Conservation (phyloP, 2,113 vertebrate species). For the Apistogramma diplotaenia region DNA sequence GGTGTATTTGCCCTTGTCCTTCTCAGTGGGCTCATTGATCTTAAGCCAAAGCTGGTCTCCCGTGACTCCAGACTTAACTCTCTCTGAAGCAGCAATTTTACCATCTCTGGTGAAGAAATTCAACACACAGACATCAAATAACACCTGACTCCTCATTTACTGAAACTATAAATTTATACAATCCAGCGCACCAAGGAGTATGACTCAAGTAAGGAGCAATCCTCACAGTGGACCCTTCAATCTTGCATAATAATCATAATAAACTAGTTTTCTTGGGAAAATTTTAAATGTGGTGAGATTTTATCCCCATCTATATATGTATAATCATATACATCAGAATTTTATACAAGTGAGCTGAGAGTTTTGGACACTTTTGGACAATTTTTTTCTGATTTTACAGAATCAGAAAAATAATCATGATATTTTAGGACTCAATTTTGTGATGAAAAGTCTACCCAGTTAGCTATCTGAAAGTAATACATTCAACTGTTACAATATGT, state of each 20-base stretch:
- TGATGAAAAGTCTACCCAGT: too few relatives aligned
- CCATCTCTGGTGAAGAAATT: constrained; percentile 72
- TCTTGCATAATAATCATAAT: neutral
- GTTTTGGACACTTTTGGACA: neutral
- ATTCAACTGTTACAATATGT: neutral
- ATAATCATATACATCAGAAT: neutral
- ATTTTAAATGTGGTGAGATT: neutral
- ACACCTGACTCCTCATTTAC: neutral
- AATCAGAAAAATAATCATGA: neutral
- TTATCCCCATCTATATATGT: neutral
- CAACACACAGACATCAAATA: neutral
- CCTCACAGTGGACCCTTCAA: neutral
- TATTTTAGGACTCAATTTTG: neutral
- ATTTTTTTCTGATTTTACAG: neutral
- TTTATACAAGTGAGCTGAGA: neutral
- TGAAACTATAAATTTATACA: neutral
- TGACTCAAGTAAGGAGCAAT: neutral
- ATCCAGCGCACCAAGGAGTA: neutral
- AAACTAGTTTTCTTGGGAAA: neutral
- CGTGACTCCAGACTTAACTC: constrained; percentile 88
- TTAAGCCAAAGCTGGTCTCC: constrained; percentile 96
- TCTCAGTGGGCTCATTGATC: constrained; percentile 96
- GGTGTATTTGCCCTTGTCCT: constrained; percentile 93
- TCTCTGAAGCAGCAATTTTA: constrained; percentile 90
- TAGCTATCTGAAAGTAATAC: neutral